Base-by-base conservation (phyloP, 2,113 vertebrate genomes). In the Amia ocellicauda region DNA sequence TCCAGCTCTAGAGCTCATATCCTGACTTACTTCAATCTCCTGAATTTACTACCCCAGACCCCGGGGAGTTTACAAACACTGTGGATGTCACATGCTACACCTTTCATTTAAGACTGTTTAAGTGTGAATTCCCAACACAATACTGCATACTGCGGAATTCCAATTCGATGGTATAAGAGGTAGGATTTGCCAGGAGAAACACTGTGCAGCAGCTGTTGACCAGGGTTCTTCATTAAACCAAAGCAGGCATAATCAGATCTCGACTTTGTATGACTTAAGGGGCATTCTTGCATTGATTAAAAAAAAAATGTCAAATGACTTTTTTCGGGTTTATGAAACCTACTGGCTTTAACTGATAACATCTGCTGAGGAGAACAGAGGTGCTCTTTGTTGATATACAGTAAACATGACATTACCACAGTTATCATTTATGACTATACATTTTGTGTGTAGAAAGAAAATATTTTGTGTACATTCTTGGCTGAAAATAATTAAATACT, bases 141-240 rank as follows among this genome's bases (percentile, higher is more conserved):
- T 55, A 60, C 47, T n/a, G 74, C 31, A 63, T 67, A 54, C 68
- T 69, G 13, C 67, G 78, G 31, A n/a, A n/a, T n/a, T n/a, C n/a
- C n/a, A n/a, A n/a, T n/a, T n/a, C n/a, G n/a, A n/a, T n/a, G n/a
- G n/a, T n/a, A n/a, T n/a, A n/a, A n/a, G n/a, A n/a, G n/a, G n/a
- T n/a, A n/a, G n/a, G 70, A 81, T 69, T 24, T 83, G 80, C 74
- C 76, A 78, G 50, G 47, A 61, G 68, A 78, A 79, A 76, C 74
- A 78, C 73, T 72, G 68, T 72, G 74, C 68, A 72, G 62, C 55
- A 69, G 63, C 63, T 74, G 70, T 67, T 60, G 60, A 62, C 63
- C 66, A 69, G 69, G n/a, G 42, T 51, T 50, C 75, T 62, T 75
- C 74, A 74, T 74, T 8, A 28, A 23, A 64, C 36, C 20, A 45